Conservation (phyloP, 2,797 vertebrate species). For the Notolabrus celidotus region DNA sequence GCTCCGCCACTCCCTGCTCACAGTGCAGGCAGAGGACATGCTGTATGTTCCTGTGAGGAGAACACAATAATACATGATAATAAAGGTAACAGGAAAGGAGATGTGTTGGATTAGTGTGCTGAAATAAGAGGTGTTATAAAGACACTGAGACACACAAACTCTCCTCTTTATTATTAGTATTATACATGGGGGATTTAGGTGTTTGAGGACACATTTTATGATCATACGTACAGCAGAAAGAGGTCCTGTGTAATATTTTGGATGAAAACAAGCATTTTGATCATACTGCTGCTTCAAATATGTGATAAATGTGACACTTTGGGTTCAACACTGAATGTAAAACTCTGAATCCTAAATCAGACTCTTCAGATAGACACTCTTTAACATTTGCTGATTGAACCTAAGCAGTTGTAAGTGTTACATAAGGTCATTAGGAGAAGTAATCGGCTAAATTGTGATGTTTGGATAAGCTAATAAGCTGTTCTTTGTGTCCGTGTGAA, state of each 20-base stretch:
- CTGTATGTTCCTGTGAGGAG: conserved; percentile 12
- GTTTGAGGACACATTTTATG: not conserved
- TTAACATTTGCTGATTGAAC: not conserved
- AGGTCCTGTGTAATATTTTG: conserved; percentile 10
- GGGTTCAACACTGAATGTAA: too few relatives aligned
- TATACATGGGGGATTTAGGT: not conserved
- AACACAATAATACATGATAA: not conserved
- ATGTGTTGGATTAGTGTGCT: not conserved
- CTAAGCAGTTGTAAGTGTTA: not conserved
- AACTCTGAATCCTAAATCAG: not conserved
- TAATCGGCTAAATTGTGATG: not conserved
- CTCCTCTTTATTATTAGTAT: too few relatives aligned
- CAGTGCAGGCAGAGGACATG: conserved; percentile 39
- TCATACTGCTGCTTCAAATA: too few relatives aligned
- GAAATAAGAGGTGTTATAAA: too few relatives aligned
- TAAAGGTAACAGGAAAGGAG: not conserved
- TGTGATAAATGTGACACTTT: too few relatives aligned
- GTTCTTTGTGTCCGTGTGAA: not conserved
- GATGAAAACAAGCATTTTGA: too few relatives aligned
- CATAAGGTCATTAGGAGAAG: not conserved
- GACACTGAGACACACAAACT: not conserved
- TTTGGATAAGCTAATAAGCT: not conserved
- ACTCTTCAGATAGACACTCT: not conserved
- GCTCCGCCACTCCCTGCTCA: conserved; percentile 59
- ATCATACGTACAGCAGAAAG: not conserved